A percentile compares a stretch with the other conserved stretches of the same genome.
Evolutionary conservation across 2,888 invertebrate species (phyloP).

Genomic region (Alloplasta piceator): DNA sequence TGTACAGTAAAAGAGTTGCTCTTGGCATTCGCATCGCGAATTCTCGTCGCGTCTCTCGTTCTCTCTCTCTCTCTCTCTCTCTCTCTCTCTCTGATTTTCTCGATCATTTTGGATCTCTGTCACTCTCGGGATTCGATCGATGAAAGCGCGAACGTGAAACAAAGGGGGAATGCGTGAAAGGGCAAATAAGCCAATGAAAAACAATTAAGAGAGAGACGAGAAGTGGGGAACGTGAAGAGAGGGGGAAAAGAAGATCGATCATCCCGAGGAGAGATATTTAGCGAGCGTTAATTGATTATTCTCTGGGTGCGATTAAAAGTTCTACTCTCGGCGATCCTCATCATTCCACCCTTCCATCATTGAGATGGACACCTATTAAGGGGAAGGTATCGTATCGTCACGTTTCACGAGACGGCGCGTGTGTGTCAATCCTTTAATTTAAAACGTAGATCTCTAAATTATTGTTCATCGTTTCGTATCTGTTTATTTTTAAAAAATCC

Average conservation of each 20-base stretch:
- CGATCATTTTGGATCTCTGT: background rate
- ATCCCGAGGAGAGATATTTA: constrained; percentile 56
- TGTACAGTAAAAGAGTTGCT: constrained; percentile 42
- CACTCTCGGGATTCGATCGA: constrained; percentile 29
- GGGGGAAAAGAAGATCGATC: constrained; percentile 39
- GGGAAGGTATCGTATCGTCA: constrained; percentile 39
- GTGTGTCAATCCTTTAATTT: constrained; percentile 9
- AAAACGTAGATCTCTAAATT: too few species aligned
- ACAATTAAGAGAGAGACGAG: constrained; percentile 20
- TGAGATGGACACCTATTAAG: constrained; percentile 48
- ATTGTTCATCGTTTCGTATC: background rate
- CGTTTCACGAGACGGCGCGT: constrained; percentile 27
- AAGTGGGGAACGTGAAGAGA: background rate
- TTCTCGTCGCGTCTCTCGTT: constrained; percentile 35
- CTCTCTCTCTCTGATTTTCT: constrained; percentile 2
- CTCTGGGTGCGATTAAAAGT: constrained; percentile 60
- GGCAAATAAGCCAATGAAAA: constrained; percentile 47
- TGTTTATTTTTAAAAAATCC: background rate
- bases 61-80: constrained; percentile 13
- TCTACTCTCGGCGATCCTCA: constrained; percentile 6
- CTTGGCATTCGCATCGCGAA: constrained; percentile 40
- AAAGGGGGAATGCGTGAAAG: constrained; percentile 60
- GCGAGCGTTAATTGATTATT: constrained; percentile 67
- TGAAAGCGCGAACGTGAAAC: constrained; percentile 58
- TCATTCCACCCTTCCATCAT: constrained; percentile 27